These are phyloP conservation scores for Colossoma macropomum DNA, from an alignment of 2,113 vertebrate species.

Conservation along the genomic window DNA sequence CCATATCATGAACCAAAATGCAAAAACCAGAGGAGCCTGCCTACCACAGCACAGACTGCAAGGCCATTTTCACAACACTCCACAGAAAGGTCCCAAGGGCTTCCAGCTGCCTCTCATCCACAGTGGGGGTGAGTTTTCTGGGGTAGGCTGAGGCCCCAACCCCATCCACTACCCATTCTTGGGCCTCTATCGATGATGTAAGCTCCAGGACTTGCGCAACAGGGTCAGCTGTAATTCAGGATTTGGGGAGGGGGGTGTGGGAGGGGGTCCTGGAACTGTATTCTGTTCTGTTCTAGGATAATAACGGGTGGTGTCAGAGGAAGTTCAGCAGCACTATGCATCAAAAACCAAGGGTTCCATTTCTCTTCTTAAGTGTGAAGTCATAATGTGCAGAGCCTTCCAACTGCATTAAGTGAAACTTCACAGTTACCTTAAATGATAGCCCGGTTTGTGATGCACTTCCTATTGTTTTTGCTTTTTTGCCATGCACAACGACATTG, in stretches of 20 bases:
- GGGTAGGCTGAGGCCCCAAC: slow-evolving; percentile 39
- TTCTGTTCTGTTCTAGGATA: slow-evolving; percentile 2
- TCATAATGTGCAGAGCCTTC: not conserved
- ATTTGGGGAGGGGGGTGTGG: slow-evolving; percentile 3
- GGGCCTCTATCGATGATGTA: slow-evolving; percentile 53
- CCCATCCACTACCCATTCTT: slow-evolving; percentile 25
- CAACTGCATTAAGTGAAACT: not conserved
- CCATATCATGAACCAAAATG: slow-evolving; percentile 1
- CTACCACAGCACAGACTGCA: slow-evolving; percentile 10
- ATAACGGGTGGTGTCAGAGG: not conserved
- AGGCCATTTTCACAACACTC: slow-evolving; percentile 1
- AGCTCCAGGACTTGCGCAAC: slow-evolving; percentile 41
- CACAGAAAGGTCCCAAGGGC: slow-evolving; percentile 11
- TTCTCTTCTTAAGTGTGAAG: not conserved
- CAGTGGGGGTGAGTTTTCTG: slow-evolving; percentile 1
- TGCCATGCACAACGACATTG: not conserved
- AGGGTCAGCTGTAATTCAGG: slow-evolving; percentile 46
- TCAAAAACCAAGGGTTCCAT: not conserved
- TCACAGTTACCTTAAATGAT: not conserved
- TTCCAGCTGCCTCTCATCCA: slow-evolving; percentile 22
- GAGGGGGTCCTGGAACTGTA: slow-evolving; percentile 29
- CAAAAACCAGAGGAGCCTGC: not conserved
- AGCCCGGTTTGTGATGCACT: not conserved
- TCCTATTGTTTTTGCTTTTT: not conserved
- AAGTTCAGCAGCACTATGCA: not conserved